Conservation (phyloP, 2,113 vertebrate species). For the Cacatua alba region DNA sequence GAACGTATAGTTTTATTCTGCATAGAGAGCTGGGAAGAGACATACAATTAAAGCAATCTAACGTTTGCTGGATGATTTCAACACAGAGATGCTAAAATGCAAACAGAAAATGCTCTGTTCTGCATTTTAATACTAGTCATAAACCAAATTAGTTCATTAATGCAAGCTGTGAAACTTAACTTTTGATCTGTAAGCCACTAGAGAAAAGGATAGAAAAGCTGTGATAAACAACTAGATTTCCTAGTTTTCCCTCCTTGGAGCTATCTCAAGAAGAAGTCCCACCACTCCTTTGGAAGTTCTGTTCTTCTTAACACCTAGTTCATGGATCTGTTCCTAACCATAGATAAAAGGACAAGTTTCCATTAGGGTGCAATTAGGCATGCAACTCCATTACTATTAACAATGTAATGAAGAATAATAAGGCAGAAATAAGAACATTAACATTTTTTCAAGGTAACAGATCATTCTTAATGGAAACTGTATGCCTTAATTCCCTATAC, state of each 20-base stretch:
- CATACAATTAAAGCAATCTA: neutral
- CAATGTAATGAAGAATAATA: slow-evolving; percentile 32
- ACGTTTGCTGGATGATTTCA: neutral
- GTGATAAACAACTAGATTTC: slow-evolving; percentile 9
- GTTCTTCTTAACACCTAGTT: neutral
- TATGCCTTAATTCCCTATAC: neutral
- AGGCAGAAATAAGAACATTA: slow-evolving; percentile 42
- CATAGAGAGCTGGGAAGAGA: neutral
- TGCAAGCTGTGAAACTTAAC: slow-evolving; percentile 4
- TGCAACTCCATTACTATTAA: slow-evolving; percentile 3
- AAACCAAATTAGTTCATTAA: slow-evolving; percentile 29
- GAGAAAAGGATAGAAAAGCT: neutral
- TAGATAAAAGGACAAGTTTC: slow-evolving; percentile 28
- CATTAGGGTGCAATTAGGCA: slow-evolving; percentile 28
- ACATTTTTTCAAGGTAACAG: slow-evolving; percentile 18
- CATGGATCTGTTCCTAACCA: neutral
- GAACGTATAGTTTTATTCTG: neutral
- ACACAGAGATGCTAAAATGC: neutral
- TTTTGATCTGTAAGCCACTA: slow-evolving; percentile 1
- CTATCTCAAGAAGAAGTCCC: neutral
- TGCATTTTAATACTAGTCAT: neutral
- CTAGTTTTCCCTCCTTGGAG: neutral
- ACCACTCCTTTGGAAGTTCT: neutral
- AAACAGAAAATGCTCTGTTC: neutral
- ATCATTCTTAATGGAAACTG: slow-evolving; percentile 46